These are phyloP conservation scores for Xanthorhoe designata DNA, from an alignment of 2,888 invertebrate species.

Conservation along the genomic window DNA sequence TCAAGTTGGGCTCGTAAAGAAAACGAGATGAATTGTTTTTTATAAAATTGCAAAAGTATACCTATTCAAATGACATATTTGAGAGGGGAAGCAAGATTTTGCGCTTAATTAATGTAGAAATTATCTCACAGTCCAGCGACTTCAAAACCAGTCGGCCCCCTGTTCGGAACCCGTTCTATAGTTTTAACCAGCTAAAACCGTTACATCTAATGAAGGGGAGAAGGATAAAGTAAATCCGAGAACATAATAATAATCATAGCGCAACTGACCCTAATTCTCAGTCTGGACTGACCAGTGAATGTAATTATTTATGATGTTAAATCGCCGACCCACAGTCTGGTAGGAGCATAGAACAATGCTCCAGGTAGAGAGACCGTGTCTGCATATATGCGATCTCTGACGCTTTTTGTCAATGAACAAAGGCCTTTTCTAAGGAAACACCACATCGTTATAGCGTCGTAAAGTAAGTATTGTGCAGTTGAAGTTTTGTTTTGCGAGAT, in stretches of 20 bases:
- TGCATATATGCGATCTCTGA: constrained; percentile 79
- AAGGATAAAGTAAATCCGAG: constrained; percentile 76
- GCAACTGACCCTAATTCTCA: constrained; percentile 77
- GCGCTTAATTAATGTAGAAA: constrained; percentile 74
- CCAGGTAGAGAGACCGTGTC: constrained; percentile 80
- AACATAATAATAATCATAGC: constrained; percentile 77
- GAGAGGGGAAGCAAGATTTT: constrained; percentile 47
- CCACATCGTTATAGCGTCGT: constrained; percentile 84
- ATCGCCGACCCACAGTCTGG: constrained; percentile 79
- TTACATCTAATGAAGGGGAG: constrained; percentile 85
- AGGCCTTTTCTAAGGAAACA: constrained; percentile 83
- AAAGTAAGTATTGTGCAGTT: constrained; percentile 81
- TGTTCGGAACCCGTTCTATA: constrained; percentile 80
- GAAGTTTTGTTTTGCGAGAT: constrained; percentile 81
- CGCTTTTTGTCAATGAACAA: constrained; percentile 84
- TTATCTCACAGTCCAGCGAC: constrained; percentile 76
- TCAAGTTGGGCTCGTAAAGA: constrained; percentile 1
- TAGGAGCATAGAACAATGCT: constrained; percentile 77
- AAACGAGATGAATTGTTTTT: background rate
- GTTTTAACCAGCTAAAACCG: constrained; percentile 85
- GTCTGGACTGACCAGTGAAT: constrained; percentile 76
- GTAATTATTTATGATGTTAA: constrained; percentile 81
- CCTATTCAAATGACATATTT: constrained; percentile 5
- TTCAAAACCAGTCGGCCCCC: constrained; percentile 77
- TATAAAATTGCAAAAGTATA: constrained; percentile 19